A percentile compares a stretch with the other conserved stretches of the same genome.
phyloP scores from a whole-genome alignment of 2,888 invertebrate species.

The Oligia fasciuncula region DNA sequence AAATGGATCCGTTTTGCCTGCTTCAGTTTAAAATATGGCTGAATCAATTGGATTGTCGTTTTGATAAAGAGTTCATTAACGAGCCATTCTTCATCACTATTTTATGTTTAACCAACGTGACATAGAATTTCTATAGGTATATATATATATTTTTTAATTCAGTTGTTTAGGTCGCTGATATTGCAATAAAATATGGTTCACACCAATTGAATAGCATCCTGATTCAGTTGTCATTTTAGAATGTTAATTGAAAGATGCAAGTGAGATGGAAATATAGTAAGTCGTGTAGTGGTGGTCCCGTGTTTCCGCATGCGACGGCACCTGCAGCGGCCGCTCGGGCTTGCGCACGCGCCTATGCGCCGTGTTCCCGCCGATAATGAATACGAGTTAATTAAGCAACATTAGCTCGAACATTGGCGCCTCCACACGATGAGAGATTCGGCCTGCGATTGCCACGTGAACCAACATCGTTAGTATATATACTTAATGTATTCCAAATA shows the following conservation, averaged over 20 bases:
- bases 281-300: conserved; percentile 50
- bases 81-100: not conserved
- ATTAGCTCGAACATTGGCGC: conserved; percentile 87
- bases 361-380: conserved; percentile 83
- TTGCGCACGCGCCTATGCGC: conserved; percentile 77
- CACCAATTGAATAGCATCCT: not conserved
- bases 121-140: not conserved
- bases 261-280: conserved; percentile 64
- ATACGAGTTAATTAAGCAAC: conserved; percentile 89
- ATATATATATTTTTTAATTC: not conserved
- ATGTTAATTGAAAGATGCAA: conserved; percentile 61
- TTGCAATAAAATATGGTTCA: too few species aligned
- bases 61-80: not conserved
- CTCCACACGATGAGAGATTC: conserved; percentile 87
- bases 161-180: too few species aligned
- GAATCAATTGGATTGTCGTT: conserved; percentile 2
- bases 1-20: not conserved
- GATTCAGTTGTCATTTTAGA: not conserved
- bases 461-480: conserved; percentile 76
- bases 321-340: conserved; percentile 72
- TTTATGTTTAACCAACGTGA: conserved; percentile 1
- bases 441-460: conserved; percentile 76
- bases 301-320: conserved; percentile 68
- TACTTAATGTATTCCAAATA: conserved; percentile 62
- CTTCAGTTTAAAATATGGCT: not conserved